A percentile compares a stretch with the other conserved stretches of the same genome.
Conservation (phyloP, 1,140 invertebrate species). For the Hylaeus volcanicus region DNA sequence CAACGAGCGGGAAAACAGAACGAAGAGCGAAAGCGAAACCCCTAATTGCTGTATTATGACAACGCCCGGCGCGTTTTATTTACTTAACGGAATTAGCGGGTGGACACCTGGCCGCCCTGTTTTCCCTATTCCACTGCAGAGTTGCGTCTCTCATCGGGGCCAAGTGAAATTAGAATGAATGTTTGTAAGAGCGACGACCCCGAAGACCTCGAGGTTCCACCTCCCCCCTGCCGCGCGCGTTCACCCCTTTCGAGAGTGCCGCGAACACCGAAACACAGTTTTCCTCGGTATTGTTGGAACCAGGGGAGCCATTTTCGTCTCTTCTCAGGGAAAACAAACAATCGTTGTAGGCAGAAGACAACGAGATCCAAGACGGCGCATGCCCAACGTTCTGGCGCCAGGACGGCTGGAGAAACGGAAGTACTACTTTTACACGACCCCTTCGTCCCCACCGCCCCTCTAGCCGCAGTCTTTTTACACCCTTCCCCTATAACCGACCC, state of each 20-base stretch:
- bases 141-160: background rate
- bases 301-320: constrained; percentile 66
- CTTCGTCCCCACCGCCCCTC: constrained; percentile 34
- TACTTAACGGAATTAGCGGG: constrained; percentile 57
- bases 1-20: background rate
- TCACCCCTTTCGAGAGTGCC: constrained; percentile 3
- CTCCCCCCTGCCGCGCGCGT: constrained; percentile 6
- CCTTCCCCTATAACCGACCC: constrained; percentile 44
- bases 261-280: constrained; percentile 40
- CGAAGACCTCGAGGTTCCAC: constrained; percentile 25
- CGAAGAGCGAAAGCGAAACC: background rate
- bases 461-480: constrained; percentile 20
- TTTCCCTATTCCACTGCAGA: background rate
- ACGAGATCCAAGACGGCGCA: constrained; percentile 44
- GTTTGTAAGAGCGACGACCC: constrained; percentile 54
- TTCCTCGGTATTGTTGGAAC: constrained; percentile 46
- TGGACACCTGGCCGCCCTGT: constrained; percentile 48
- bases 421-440: constrained; percentile 72
- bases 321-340: constrained; percentile 65
- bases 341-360: constrained; percentile 54
- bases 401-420: constrained; percentile 70
- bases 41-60: constrained; percentile 20
- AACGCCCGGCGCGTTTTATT: constrained; percentile 39
- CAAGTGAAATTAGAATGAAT: constrained; percentile 60
- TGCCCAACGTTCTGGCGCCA: constrained; percentile 64